Evolutionary conservation across 2,113 vertebrate species (phyloP), one percentile per base, ranked within the genome.

Genomic region (Dasyprocta punctata): DNA sequence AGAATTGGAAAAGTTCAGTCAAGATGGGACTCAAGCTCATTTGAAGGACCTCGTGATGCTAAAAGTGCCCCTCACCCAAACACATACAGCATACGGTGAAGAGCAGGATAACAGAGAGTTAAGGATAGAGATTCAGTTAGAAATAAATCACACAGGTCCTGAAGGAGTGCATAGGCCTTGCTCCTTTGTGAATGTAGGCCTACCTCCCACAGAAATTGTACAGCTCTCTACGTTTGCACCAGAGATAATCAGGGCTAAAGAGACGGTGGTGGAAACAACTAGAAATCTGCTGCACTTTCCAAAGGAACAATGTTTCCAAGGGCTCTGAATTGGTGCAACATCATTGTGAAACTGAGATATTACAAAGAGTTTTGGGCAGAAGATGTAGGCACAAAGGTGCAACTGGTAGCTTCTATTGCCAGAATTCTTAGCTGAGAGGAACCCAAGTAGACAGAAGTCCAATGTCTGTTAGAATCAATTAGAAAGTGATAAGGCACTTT

Each of bases 41-140:
- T 58, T 38, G 20, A 87, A 92, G 92, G 93, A 75, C 75, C 41
- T 96, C 28, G 36, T 69, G 67, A 0, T 22, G 67, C 54, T 89
- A 86, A 75, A 71, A 44, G 65, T 28, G 28, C 10, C 69, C 56
- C 96, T 30, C 89, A 86, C 65, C 36, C 80, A 82, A 92, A 89
- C 67, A 93, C 82, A 73, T 87, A 67, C 8, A 58, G 5, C 86
- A 94, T 82, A 89, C 89, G 96, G 54, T 60, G 20, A 95, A 98
- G 61, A 95, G 92, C 96, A 96, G 86, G 44, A 56, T 94, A 93
- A 95, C 41, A 71, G 77, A 73, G 94, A 97, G 89, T 1, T 4
- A 95, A 97, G 94, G 95, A n/a, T 84, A 92, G 30, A 41, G 61
- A 67, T 97, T 96, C 44, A 26, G 73, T 84, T 95, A 71, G 92